Base-by-base conservation (phyloP, 1,140 invertebrate genomes). In the Nasonia vitripennis region DNA sequence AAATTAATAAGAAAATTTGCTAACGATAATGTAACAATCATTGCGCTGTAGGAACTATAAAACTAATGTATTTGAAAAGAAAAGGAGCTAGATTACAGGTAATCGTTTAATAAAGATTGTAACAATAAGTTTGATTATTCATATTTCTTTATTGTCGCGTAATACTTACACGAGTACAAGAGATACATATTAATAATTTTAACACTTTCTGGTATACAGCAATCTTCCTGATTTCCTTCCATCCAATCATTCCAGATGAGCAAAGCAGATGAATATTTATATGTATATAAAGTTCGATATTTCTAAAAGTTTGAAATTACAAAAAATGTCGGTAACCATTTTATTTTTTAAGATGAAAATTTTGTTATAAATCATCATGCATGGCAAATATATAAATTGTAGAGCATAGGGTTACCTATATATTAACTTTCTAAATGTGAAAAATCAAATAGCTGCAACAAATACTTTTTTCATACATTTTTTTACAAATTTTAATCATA, bases 111-210 rank as follows among this genome's bases (percentile, higher is more conserved):
- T 20, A 62, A 62, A 62, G 17, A 20, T 5, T 62, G 17, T 62
- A 6, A 62, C 17, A 62, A 62, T n/a, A 14, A 1, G 5, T 4
- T 62, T 62, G 3, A 20, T n/a, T n/a, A 62, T 2, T 45, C 4
- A 41, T n/a, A n/a, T 45, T 34, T 45, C 31, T 84, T 84, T 78
- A 84, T 84, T 84, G 62, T 78, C 75, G 67, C n/a, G 48, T 78
- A 84, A 84, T 84, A 78, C 75, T 84, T 84, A 84, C 82, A 84
- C 68, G 45, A 51, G 34, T 34, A 62, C 31, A 78, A 70, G n/a
- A 70, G 41, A 78, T 78, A 84, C 81, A 83, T 84, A 78, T 37
- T 78, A 51, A 78, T 70, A 67, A 23, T 70, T 77, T 55, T 37
- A 37, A 45, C 11, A 45, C 37, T 20, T 5, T 10, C 2, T 55